These are phyloP conservation scores for Zele albiditarsus DNA, from an alignment of 2,888 invertebrate genomes.

Conservation along the genomic window DNA sequence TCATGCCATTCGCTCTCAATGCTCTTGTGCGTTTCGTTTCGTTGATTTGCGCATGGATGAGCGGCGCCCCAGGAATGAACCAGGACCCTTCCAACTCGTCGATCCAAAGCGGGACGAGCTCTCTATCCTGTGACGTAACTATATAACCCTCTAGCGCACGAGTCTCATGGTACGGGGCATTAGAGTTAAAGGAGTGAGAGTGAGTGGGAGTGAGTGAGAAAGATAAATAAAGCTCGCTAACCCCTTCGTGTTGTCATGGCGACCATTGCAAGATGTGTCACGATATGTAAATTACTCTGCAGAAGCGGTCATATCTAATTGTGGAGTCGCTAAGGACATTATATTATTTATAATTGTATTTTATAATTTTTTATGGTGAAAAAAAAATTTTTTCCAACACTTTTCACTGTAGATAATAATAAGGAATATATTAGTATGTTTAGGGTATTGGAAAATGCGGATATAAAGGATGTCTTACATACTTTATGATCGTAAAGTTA, in stretches of 20 bases:
- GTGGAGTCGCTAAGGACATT: background rate
- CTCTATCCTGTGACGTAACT: slow-evolving; percentile 19
- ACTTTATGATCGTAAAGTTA: too few species aligned
- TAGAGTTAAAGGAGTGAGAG: slow-evolving; percentile 4
- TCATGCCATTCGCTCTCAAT: background rate
- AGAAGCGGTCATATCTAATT: slow-evolving; percentile 33
- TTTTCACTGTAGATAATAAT: too few species aligned
- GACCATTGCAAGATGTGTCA: slow-evolving; percentile 40
- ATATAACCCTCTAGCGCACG: slow-evolving; percentile 3
- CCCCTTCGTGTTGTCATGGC: slow-evolving; percentile 44
- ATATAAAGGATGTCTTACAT: too few species aligned
- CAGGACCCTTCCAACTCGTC: slow-evolving; percentile 21
- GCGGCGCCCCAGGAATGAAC: slow-evolving; percentile 11
- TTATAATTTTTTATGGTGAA: background rate
- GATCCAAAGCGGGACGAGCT: slow-evolving; percentile 16
- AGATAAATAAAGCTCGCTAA: slow-evolving; percentile 19
- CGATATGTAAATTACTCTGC: slow-evolving; percentile 36
- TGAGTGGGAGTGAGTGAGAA: slow-evolving; percentile 17
- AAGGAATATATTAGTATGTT: too few species aligned
- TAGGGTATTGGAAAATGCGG: too few species aligned
- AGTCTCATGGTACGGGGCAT: background rate
- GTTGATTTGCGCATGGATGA: slow-evolving; percentile 26
- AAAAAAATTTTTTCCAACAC: background rate
- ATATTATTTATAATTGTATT: background rate
- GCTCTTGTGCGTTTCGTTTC: slow-evolving; percentile 20